These are phyloP conservation scores for Torymus aiolomorphi DNA, from an alignment of 2,888 invertebrate genomes.

Conservation along the genomic window DNA sequence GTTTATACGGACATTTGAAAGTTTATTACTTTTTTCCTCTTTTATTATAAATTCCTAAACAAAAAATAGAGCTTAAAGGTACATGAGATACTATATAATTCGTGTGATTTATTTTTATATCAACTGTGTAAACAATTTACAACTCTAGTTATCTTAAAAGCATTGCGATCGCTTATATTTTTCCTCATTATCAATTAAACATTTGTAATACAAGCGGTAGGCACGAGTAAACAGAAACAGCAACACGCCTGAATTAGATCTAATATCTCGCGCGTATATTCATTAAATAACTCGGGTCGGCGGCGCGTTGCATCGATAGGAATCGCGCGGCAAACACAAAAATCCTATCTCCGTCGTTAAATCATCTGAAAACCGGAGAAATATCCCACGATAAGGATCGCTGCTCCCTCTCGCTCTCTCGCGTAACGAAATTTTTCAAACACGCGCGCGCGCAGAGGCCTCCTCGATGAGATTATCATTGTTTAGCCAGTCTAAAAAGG, in stretches of 20 bases:
- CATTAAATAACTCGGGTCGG: constrained; percentile 27
- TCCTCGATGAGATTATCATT: constrained; percentile 35
- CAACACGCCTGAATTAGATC: constrained; percentile 16
- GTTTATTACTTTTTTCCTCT: too few species aligned
- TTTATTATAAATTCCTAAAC: too few species aligned
- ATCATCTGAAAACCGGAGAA: constrained; percentile 25
- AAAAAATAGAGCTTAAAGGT: too few species aligned
- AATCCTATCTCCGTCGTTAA: constrained; percentile 35
- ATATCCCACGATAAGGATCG: constrained; percentile 37
- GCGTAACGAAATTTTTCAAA: constrained; percentile 37
- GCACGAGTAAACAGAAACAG: constrained; percentile 5
- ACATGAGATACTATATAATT: too few species aligned
- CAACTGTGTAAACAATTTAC: too few species aligned
- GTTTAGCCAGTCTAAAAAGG: constrained; percentile 6
- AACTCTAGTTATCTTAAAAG: too few species aligned
- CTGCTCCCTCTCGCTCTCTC: too few species aligned
- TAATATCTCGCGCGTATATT: constrained; percentile 36
- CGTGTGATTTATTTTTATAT: too few species aligned
- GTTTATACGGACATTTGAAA: too few species aligned
- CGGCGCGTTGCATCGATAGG: constrained; percentile 19
- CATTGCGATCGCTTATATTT: too few species aligned
- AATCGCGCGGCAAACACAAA: constrained; percentile 29
- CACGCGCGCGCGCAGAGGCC: neutral
- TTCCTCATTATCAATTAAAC: neutral
- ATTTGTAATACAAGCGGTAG: constrained; percentile 6